Conservation (phyloP, 2,797 vertebrate genomes). For the Pangasius sanitwongsei region DNA sequence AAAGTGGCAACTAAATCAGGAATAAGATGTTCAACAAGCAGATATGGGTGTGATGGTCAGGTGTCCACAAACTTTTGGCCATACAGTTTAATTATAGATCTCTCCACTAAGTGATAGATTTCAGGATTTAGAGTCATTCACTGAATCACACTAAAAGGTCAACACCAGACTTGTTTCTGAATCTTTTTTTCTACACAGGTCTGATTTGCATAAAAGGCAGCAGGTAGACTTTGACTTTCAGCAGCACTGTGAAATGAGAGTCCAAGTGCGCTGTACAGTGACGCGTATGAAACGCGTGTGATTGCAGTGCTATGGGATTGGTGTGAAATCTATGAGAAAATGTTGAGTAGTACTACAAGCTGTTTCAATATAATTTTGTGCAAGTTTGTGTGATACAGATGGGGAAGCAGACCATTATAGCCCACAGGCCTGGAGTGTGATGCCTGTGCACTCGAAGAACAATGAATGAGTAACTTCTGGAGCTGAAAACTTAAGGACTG, state of each 20-base stretch:
- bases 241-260: neutral
- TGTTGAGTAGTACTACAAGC: neutral
- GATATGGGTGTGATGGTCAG: neutral
- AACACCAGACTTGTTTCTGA: neutral
- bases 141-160: neutral
- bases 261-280: neutral
- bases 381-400: neutral
- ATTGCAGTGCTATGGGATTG: neutral
- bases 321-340: neutral
- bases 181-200: too few species aligned
- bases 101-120: neutral
- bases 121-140: neutral
- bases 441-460: neutral
- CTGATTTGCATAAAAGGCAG: neutral
- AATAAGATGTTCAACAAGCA: neutral
- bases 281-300: too few species aligned
- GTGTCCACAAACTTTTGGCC: neutral
- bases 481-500: constrained; percentile 34
- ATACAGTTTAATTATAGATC: neutral
- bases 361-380: neutral
- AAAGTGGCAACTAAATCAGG: neutral
- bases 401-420: neutral
- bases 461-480: constrained; percentile 27
- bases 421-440: neutral
- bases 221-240: neutral